Evolutionary conservation across 2,888 invertebrate species (phyloP).

Genomic region (Candidula unifasciata): DNA sequence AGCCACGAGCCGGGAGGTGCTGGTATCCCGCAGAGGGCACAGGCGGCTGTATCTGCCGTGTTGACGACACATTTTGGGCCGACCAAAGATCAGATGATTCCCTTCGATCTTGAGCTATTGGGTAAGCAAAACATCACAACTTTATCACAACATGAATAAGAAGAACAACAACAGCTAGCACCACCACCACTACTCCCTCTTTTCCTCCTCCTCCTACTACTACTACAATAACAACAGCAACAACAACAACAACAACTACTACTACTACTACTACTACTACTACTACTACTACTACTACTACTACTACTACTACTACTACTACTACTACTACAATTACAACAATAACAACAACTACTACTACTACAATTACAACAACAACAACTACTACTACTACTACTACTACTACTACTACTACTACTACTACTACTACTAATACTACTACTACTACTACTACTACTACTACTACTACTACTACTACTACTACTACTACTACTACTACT

Average conservation of each 20-base stretch:
- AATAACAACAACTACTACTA: not conserved
- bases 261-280: too few relatives aligned
- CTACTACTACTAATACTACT: too few relatives aligned
- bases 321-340: not conserved
- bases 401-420: not conserved
- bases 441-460: too few relatives aligned
- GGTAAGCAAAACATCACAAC: slow-evolving; percentile 41
- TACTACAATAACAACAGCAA: too few relatives aligned
- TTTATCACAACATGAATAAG: too few relatives aligned
- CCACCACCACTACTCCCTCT: too few relatives aligned
- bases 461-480: too few relatives aligned
- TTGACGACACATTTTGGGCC: slow-evolving; percentile 62
- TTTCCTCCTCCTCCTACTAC: too few relatives aligned
- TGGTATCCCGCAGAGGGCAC: slow-evolving; percentile 29
- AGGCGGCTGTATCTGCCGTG: slow-evolving; percentile 59
- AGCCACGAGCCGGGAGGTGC: not conserved
- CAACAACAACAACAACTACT: too few relatives aligned
- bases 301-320: not conserved
- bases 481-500: too few relatives aligned
- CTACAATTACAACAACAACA: not conserved
- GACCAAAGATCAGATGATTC: slow-evolving; percentile 58
- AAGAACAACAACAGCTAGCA: not conserved
- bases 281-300: too few relatives aligned
- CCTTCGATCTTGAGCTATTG: slow-evolving; percentile 60
- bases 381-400: not conserved